Evolutionary conservation across 2,797 vertebrate genomes (phyloP).

Genomic region (Sebastes wilsoni): DNA sequence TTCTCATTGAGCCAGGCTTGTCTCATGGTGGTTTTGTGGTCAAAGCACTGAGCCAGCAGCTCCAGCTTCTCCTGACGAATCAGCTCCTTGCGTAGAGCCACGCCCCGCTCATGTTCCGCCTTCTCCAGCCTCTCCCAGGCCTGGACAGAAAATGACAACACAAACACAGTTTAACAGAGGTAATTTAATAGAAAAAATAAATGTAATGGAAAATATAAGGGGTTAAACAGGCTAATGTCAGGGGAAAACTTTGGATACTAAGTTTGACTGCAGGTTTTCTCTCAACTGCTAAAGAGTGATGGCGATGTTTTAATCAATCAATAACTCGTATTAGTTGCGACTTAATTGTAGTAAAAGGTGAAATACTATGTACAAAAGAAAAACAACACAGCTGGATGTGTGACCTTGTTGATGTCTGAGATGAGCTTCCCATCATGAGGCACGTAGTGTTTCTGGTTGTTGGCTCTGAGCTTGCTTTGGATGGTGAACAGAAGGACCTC

Average conservation of each 20-base stretch:
- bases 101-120: conserved; percentile 92
- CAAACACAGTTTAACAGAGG: too few relatives aligned
- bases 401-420: conserved; percentile 94
- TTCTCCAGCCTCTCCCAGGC: conserved; percentile 93
- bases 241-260: neutral
- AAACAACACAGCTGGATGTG: neutral
- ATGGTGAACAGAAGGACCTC: conserved; percentile 97
- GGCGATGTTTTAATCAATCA: neutral
- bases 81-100: conserved; percentile 89
- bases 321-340: neutral
- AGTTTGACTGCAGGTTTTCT: neutral
- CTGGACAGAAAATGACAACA: conserved; percentile 59
- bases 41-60: conserved; percentile 92
- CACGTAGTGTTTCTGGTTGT: conserved; percentile 92
- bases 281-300: neutral
- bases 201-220: neutral
- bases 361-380: neutral
- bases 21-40: conserved; percentile 95
- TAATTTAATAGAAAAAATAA: neutral
- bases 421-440: conserved; percentile 92
- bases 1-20: conserved; percentile 97
- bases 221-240: neutral
- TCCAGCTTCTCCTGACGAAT: conserved; percentile 97
- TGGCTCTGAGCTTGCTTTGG: conserved; percentile 96
- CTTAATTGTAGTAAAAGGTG: neutral